These are phyloP conservation scores for Scaptomyza pallida DNA, from an alignment of 1,140 invertebrate species.

Conservation along the genomic window DNA sequence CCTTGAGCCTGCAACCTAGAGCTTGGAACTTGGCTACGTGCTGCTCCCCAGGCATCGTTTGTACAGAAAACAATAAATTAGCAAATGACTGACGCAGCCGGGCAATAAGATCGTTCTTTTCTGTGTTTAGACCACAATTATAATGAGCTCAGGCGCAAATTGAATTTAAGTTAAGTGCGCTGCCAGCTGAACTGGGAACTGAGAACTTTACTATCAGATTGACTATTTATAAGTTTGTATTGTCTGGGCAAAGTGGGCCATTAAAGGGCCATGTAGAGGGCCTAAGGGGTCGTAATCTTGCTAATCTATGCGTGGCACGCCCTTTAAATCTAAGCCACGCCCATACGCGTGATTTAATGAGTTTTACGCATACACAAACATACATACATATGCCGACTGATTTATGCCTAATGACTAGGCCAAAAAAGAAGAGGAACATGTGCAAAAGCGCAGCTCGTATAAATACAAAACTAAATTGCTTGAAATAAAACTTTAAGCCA, in stretches of 20 bases:
- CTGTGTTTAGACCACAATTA: constrained; percentile 15
- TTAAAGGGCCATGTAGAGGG: constrained; percentile 4
- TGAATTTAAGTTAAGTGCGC: constrained; percentile 59
- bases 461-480: constrained; percentile 80
- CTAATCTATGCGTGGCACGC: constrained; percentile 36
- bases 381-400: constrained; percentile 43
- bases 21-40: constrained; percentile 50
- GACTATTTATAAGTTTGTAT: constrained; percentile 11
- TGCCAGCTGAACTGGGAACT: constrained; percentile 2
- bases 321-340: constrained; percentile 37
- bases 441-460: constrained; percentile 62
- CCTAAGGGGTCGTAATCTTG: constrained; percentile 1
- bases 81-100: constrained; percentile 30
- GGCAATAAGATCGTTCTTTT: constrained; percentile 46
- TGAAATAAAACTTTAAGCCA: constrained; percentile 77
- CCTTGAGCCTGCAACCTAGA: constrained; percentile 44
- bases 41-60: constrained; percentile 34
- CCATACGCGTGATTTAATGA: constrained; percentile 68
- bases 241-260: neutral
- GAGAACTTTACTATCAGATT: constrained; percentile 14
- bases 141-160: constrained; percentile 44
- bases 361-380: constrained; percentile 41
- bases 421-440: constrained; percentile 43
- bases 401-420: constrained; percentile 72
- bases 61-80: constrained; percentile 45